phyloP scores from a whole-genome alignment of 2,113 vertebrate genomes.

The Condylura cristata region DNA sequence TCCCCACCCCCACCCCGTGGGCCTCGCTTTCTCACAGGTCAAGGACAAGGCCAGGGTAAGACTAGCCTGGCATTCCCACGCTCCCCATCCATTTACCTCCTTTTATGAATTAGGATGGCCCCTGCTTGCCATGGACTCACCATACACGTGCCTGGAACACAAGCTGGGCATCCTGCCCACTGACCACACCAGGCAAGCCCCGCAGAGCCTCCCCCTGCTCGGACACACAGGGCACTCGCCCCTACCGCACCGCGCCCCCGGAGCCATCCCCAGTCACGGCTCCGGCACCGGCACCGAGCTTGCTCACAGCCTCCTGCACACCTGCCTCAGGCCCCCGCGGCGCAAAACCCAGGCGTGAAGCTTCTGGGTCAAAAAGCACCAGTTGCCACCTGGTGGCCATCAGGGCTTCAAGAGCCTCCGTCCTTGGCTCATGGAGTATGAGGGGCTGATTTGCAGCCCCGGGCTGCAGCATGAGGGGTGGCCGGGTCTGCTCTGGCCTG shows the following conservation, averaged over 20 bases:
- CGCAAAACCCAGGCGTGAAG: background rate
- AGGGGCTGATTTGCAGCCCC: background rate
- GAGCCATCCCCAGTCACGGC: too few species aligned
- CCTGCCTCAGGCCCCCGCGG: background rate
- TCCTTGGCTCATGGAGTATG: background rate
- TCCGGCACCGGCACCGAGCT: too few species aligned
- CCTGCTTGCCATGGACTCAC: background rate
- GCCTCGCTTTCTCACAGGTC: background rate
- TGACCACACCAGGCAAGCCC: too few species aligned
- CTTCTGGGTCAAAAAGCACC: background rate
- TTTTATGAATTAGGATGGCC: background rate
- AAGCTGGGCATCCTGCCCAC: background rate
- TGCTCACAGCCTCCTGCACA: too few species aligned
- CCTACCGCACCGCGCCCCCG: background rate
- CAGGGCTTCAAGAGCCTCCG: background rate
- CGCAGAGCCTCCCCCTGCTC: too few species aligned
- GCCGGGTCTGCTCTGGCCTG: too few species aligned
- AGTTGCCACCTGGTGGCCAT: too few species aligned
- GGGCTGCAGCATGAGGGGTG: too few species aligned
- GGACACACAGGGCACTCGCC: too few species aligned
- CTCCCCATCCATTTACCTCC: background rate
- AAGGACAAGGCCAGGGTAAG: background rate
- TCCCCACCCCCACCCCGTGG: too few species aligned
- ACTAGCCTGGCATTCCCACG: background rate
- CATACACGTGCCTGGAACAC: accelerated